A percentile compares a stretch with the other conserved stretches of the same genome.
phyloP scores from a whole-genome alignment of 2,797 vertebrate species.

The Taeniopygia guttata region DNA sequence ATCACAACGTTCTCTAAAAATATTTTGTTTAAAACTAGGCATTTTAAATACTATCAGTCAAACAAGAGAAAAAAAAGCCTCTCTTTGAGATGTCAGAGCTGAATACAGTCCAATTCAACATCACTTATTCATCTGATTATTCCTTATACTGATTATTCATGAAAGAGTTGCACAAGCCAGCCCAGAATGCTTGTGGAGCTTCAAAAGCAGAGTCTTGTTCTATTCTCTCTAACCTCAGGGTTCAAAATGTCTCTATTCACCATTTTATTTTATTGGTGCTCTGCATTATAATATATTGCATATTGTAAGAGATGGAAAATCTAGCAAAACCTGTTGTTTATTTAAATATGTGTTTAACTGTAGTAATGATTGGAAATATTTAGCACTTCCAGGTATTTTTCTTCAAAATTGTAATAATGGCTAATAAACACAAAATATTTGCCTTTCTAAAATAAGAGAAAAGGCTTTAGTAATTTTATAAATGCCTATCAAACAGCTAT shows the following conservation, averaged over 20 bases:
- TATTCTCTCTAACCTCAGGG: constrained; percentile 56
- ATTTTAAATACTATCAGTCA: background rate
- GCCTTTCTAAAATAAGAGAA: background rate
- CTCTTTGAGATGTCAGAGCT: background rate
- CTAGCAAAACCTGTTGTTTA: constrained; percentile 51
- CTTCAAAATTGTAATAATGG: background rate
- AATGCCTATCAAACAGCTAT: background rate
- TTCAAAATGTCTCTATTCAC: constrained; percentile 43
- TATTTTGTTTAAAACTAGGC: background rate
- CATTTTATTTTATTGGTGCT: constrained; percentile 17
- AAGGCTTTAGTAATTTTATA: background rate
- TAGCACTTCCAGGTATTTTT: constrained; percentile 22
- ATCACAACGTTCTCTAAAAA: background rate
- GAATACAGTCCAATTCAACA: background rate
- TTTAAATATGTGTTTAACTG: constrained; percentile 27
- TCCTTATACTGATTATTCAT: constrained; percentile 22
- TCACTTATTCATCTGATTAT: background rate
- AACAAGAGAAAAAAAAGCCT: background rate
- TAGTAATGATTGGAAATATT: constrained; percentile 30
- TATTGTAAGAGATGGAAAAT: constrained; percentile 29
- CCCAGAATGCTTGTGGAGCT: background rate
- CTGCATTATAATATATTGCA: constrained; percentile 15
- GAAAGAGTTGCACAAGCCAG: constrained; percentile 23
- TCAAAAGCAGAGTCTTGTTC: constrained; percentile 14
- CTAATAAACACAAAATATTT: background rate